A percentile compares a stretch with the other conserved stretches of the same genome.
Evolutionary conservation across 2,888 invertebrate genomes (phyloP).

Genomic region (Spodoptera littoralis): DNA sequence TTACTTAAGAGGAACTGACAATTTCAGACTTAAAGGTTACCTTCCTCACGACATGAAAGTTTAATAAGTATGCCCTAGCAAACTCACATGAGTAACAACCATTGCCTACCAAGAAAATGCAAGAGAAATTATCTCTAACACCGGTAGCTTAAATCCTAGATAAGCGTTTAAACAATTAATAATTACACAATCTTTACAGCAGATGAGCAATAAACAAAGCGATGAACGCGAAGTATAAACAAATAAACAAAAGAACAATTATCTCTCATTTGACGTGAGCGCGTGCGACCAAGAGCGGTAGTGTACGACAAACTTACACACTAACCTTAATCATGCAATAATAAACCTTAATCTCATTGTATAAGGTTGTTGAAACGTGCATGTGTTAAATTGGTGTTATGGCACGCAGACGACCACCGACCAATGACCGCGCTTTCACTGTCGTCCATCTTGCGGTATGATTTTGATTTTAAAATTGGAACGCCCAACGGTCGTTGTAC

Average conservation of each 20-base stretch:
- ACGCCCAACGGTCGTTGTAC: conserved; percentile 67
- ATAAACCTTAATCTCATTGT: not conserved
- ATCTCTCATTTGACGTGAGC: conserved; percentile 79
- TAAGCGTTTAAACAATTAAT: conserved; percentile 37
- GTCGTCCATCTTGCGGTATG: conserved; percentile 78
- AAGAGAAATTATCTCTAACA: conserved; percentile 11
- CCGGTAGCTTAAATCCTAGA: conserved; percentile 30
- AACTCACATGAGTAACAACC: no score
- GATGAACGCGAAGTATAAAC: conserved; percentile 61
- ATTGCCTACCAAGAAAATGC: no score
- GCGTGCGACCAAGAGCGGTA: conserved; percentile 75
- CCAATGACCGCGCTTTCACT: conserved; percentile 89
- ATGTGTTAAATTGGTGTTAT: conserved; percentile 65
- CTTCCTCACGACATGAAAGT: no score
- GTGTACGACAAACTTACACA: conserved; percentile 52
- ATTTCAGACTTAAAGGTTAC: no score
- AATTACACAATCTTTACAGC: conserved; percentile 52
- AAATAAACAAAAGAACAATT: conserved; percentile 84
- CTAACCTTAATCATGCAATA: conserved; percentile 5
- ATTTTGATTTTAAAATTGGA: conserved; percentile 82
- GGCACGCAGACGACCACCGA: conserved; percentile 82
- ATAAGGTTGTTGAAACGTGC: conserved; percentile 8
- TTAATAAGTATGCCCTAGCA: no score
- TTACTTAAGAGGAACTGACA: no score
- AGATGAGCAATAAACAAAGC: conserved; percentile 53